Evolutionary conservation across 1,140 invertebrate genomes (phyloP), one percentile per base, ranked within the genome.

Genomic region (Drosophila melanica): DNA sequence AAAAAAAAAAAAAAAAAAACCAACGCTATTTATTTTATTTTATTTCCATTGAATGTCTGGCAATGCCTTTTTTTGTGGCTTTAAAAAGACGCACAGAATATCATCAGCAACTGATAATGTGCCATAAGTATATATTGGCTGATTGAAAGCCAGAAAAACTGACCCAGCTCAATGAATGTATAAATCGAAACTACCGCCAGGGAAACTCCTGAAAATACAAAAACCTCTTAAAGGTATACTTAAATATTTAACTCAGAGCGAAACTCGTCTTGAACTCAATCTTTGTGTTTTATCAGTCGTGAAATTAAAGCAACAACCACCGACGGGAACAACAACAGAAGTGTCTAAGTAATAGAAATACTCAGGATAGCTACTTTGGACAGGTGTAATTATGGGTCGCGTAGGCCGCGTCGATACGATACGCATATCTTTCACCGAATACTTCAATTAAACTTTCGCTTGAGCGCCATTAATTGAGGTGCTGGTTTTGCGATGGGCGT

Each of bases 391-490:
- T 89, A 90, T 84, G 62, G 45, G 42, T 65, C 35, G 63, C 18
- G 39, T 69, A 41, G 75, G 63, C 79, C 57, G 35, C 53, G 54
- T 72, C 60, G 72, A 58, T 58, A 45, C 23, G 55, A 58, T 45
- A 58, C 55, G 41, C 42, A 76, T 81, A 80, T 76, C 77, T 58
- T 27, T 69, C 30, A 23, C 14, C 41, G 27, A 16, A 60, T 54
- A 60, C 68, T 87, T 87, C 82, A 87, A 87, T 82, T 82, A 82
- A 87, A 89, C 84, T 87, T 86, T 77, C 73, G 77, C 79, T 87
- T 67, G 57, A 75, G 63, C 77, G 77, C 86, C 77, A 89, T 87
- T 90, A 89, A 87, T 87, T 64, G 45, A 60, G 48, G 66, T 45
- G 48, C 27, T n/a, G 59, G 53, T 58, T 64, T 27, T 41, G 39